Evolutionary conservation across 2,113 vertebrate genomes (phyloP), one percentile per base, ranked within the genome.

Genomic region (Sisor rabdophorus): DNA sequence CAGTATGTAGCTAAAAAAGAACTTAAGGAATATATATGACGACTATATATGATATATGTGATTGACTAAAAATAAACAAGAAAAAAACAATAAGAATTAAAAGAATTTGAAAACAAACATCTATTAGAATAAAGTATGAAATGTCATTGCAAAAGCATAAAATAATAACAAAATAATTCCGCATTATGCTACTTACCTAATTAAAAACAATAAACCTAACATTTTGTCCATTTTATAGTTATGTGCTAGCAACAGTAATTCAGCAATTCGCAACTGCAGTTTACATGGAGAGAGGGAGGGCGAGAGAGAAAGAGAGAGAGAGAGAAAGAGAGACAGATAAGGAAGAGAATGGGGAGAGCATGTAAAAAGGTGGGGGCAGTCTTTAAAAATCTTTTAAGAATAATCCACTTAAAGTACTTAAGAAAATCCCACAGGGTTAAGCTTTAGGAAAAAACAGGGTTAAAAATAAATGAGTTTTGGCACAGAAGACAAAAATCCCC

Each of bases 381-480:
- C 36, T 2, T 54, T 24, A 17, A 11, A 60, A 40, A 69, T 54
- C 65, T 78, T 67, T 71, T 30, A 40, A 54, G 44, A 24, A 79
- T 90, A 90, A 92, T 91, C 88, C 79, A 86, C 85, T 92, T 92
- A 91, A 85, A 70, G 86, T 89, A 90, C 91, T 88, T 90, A 85
- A n/a, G 22, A 0, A 69, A 87, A 86, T 85, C 87, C 85, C 53
- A 71, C 81, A 79, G 78, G 76, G 86, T 88, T 87, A 87, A 16
- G 26, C 16, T 56, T 47, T 48, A 24, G 64, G 89, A 86, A 85
- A 80, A 84, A 83, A 80, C 58, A 20, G 53, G 70, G 52, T 68
- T 67, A 64, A 67, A 63, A 58, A 28, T 71, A 59, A 70, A 36
- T 36, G 32, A 6, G 32, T 36, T 36, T 36, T 36, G 32, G 6